Conservation (phyloP, 2,888 invertebrate genomes). For the Hetaerina titia region DNA sequence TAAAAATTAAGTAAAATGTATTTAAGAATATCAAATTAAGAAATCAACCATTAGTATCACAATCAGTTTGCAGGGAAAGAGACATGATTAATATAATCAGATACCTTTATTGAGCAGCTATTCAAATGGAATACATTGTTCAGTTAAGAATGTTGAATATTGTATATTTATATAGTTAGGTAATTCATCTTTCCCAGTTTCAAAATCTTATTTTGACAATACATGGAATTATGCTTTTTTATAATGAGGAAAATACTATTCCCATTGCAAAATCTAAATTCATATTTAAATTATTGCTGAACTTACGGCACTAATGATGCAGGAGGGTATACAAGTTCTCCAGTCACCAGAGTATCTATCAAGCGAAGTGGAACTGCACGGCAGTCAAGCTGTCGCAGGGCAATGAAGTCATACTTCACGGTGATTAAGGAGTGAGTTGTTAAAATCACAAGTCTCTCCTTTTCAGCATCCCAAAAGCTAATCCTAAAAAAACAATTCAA, state of each 20-base stretch:
- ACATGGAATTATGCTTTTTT: background rate
- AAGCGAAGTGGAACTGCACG: constrained; percentile 84
- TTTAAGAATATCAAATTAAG: too few species aligned
- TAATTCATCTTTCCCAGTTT: too few species aligned
- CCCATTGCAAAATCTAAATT: too few species aligned
- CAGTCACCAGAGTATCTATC: constrained; percentile 86
- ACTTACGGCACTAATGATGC: constrained; percentile 92
- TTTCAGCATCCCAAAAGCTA: constrained; percentile 92
- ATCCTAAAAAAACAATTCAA: constrained; percentile 81
- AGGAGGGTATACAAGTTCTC: constrained; percentile 89
- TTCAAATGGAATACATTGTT: too few species aligned
- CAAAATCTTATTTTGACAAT: background rate
- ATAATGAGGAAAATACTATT: too few species aligned
- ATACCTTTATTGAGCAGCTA: too few species aligned
- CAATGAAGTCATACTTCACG: constrained; percentile 92
- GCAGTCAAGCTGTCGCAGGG: constrained; percentile 85
- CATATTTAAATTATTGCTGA: constrained; percentile 46
- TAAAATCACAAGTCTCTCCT: constrained; percentile 87
- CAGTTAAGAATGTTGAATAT: too few species aligned
- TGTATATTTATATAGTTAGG: too few species aligned
- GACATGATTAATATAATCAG: too few species aligned
- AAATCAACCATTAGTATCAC: too few species aligned
- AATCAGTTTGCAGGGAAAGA: too few species aligned
- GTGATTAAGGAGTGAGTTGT: constrained; percentile 86
- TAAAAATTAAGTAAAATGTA: too few species aligned